Base-by-base conservation (phyloP, 1,140 invertebrate genomes). In the Neodiprion virginianus region DNA sequence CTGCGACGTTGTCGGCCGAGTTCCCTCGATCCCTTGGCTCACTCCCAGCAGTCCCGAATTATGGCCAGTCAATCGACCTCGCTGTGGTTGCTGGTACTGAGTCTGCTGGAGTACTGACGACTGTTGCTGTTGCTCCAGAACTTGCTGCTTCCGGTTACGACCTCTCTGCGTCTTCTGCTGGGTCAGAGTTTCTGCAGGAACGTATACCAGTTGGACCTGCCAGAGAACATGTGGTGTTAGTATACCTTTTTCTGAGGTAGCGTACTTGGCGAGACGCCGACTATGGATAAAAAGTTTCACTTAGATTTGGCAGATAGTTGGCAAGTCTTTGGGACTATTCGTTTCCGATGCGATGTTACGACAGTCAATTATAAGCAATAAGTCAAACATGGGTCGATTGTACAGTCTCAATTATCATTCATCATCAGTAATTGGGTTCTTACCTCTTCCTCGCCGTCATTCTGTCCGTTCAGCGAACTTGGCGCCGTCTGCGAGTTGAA, bases 151-250 rank as follows among this genome's bases (percentile, higher is more conserved):
- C 74, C 50, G 81, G 83, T 65, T 78, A 82, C 70, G 78, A 77
- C 0, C 77, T 76, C 65, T 82, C 53, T 88, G 85, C 72, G 82
- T 82, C 76, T 89, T 89, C 75, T 92, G 90, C 85, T 91, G 90
- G 71, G 91, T 92, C 11, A 95, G 84, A 0, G 93, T 93, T 81
- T 96, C 94, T 48, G 95, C 89, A 12, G 95, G 95, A 3, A 96
- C 94, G 80, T 95, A 96, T 0, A 96, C 86, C 67, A 95, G 81
- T 83, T 95, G 94, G 14, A 95, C 92, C 87, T 94, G n/a, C 9
- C 77, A 79, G 8, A 71, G 1, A 40, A 40, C 28, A 40, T 3
- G 28, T 40, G 28, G 1, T 40, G 2, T 40, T 40, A 40, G 28
- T 40, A 74, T 72, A 8, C 2, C 11, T 61, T 72, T 3, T 49